Evolutionary conservation across 92 coral and sea anemone species (phyloP).

Genomic region (Parazoanthus darwini): DNA sequence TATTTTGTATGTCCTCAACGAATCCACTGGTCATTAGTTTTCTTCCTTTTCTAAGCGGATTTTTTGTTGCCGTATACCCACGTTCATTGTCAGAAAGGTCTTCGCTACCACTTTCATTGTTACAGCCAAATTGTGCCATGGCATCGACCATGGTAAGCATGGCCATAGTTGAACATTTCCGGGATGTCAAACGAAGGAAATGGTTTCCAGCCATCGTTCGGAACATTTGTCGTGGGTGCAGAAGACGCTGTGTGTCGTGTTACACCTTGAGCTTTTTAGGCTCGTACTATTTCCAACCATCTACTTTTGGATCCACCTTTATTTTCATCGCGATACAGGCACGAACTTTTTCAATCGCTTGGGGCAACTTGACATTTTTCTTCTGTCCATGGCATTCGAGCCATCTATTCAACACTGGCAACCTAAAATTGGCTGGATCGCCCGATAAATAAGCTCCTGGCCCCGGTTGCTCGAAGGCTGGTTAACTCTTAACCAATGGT

Average conservation of each 20-base stretch:
- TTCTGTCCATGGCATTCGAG: conserved; percentile 60
- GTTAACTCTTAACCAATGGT: too few relatives aligned
- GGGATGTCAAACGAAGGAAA: conserved; percentile 50
- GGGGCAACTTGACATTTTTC: conserved; percentile 31
- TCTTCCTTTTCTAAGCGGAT: conserved; percentile 7
- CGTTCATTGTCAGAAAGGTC: not conserved
- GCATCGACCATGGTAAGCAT: conserved; percentile 26
- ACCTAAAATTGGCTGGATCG: too few relatives aligned
- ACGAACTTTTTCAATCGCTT: conserved; percentile 30
- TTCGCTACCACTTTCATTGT: not conserved
- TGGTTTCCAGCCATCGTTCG: conserved; percentile 17
- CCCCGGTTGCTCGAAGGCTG: too few relatives aligned
- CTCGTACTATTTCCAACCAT: too few relatives aligned
- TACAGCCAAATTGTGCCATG: not conserved
- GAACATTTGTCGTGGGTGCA: not conserved
- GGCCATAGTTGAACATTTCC: conserved; percentile 44
- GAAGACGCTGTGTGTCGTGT: too few relatives aligned
- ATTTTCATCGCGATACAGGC: conserved; percentile 42
- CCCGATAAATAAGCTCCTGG: too few relatives aligned
- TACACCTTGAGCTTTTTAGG: too few relatives aligned
- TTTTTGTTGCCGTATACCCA: not conserved
- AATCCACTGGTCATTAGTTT: not conserved
- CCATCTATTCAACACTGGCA: conserved; percentile 43
- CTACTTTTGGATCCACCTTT: conserved; percentile 24
- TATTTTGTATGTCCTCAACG: not conserved